Conservation (phyloP, 2,888 invertebrate species). For the Caenorhabditis sp. region DNA sequence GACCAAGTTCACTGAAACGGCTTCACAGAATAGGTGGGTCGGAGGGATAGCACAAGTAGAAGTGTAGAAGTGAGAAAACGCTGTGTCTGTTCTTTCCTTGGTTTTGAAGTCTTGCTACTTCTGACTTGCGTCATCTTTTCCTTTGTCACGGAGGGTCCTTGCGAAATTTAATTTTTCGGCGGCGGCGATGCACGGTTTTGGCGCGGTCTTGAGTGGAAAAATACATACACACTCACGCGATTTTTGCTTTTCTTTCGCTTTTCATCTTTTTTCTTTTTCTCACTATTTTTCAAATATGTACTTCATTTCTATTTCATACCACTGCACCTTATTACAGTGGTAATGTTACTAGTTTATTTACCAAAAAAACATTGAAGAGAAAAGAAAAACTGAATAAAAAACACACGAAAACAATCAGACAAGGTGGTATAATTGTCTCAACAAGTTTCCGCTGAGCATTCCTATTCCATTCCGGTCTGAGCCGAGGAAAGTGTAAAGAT, state of each 20-base stretch:
- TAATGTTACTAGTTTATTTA: too few species aligned
- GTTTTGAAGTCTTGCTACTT: slow-evolving; percentile 4
- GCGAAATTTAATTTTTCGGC: slow-evolving; percentile 52
- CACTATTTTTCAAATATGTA: background rate
- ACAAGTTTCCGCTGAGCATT: slow-evolving; percentile 41
- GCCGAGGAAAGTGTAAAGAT: background rate
- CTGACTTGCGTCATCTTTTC: slow-evolving; percentile 50
- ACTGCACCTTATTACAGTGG: background rate
- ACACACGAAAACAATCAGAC: slow-evolving; percentile 1
- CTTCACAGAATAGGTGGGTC: too few species aligned
- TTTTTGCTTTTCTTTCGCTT: slow-evolving; percentile 33
- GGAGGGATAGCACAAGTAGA: too few species aligned
- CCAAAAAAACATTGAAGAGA: too few species aligned
- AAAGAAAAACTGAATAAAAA: too few species aligned
- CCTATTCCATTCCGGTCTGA: background rate
- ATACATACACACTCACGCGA: slow-evolving; percentile 27
- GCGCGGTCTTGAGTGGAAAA: slow-evolving; percentile 12
- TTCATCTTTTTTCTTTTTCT: background rate
- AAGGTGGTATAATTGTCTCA: slow-evolving; percentile 33
- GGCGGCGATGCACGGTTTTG: slow-evolving; percentile 8
- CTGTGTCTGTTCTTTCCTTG: background rate
- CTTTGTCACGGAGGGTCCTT: slow-evolving; percentile 41
- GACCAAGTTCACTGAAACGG: too few species aligned
- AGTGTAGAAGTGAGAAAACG: slow-evolving; percentile 20
- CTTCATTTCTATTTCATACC: too few species aligned